phyloP scores from a whole-genome alignment of 2,888 invertebrate genomes.

The Campopleginae sp. region DNA sequence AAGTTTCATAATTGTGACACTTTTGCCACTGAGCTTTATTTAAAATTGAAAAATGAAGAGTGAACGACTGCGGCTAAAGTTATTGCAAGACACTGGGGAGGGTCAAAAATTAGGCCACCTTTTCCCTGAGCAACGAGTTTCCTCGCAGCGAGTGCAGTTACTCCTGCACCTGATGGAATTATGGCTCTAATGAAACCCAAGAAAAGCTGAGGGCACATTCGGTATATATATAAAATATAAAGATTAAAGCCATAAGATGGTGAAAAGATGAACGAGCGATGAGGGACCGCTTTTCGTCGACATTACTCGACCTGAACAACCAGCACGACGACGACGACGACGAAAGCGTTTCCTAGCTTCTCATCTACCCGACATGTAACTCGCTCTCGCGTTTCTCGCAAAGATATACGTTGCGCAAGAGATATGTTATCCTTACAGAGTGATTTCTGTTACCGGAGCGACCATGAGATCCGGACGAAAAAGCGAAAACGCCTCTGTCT shows the following conservation, averaged over 20 bases:
- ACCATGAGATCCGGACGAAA: neutral
- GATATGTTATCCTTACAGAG: conserved; percentile 25
- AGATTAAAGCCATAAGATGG: conserved; percentile 25
- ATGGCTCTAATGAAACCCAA: neutral
- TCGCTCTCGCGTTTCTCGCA: conserved; percentile 1
- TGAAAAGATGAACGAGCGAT: conserved; percentile 26
- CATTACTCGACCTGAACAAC: conserved; percentile 10
- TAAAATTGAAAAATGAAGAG: neutral
- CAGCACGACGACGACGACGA: conserved; percentile 15
- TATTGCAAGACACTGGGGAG: neutral
- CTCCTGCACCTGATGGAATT: neutral
- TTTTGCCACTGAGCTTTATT: neutral
- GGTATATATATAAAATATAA: conserved; percentile 13
- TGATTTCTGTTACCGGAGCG: conserved; percentile 28
- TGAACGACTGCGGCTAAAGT: neutral
- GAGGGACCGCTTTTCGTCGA: conserved; percentile 51
- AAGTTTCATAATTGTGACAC: neutral
- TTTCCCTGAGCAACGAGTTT: neutral
- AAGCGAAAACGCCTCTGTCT: conserved; percentile 36
- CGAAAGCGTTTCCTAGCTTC: conserved; percentile 32
- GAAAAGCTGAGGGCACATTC: neutral
- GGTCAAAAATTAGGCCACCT: neutral
- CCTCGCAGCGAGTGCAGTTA: neutral
- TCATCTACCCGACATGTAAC: conserved; percentile 10
- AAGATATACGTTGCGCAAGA: conserved; percentile 20